Conservation (phyloP, 2,113 vertebrate species). For the Dasyurus viverrinus region DNA sequence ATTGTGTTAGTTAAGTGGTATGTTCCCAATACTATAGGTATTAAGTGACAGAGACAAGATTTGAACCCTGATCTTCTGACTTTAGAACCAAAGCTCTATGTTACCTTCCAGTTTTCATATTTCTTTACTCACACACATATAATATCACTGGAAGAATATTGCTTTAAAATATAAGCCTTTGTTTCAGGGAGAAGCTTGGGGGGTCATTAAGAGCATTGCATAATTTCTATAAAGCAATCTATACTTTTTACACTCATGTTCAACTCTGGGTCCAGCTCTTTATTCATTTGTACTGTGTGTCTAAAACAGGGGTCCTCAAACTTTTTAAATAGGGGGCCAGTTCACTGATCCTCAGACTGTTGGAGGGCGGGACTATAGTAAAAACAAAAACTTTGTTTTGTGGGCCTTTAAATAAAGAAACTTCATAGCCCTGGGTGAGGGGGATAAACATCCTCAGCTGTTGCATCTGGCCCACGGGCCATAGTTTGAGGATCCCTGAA, state of each 20-base stretch:
- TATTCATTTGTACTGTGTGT: neutral
- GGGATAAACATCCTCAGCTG: too few relatives aligned
- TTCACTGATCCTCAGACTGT: too few relatives aligned
- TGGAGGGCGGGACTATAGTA: too few relatives aligned
- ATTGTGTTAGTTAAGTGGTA: neutral
- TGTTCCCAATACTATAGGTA: neutral
- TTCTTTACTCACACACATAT: neutral
- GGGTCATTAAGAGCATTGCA: neutral
- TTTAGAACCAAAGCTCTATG: too few relatives aligned
- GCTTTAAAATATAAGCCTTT: neutral
- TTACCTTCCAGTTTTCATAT: neutral
- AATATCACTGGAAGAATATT: neutral
- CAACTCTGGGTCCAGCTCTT: neutral
- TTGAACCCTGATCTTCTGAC: neutral
- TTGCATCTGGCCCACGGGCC: too few relatives aligned
- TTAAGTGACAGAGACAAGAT: neutral
- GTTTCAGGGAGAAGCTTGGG: neutral
- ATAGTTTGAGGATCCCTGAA: too few relatives aligned
- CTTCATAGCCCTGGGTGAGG: too few relatives aligned
- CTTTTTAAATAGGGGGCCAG: too few relatives aligned
- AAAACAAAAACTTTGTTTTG: too few relatives aligned
- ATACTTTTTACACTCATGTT: neutral
- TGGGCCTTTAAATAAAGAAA: too few relatives aligned
- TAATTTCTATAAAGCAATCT: neutral
- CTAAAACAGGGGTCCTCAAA: neutral